A percentile compares a stretch with the other conserved stretches of the same genome.
These are phyloP conservation scores for Spinibarbus caldwelli DNA, from an alignment of 2,797 vertebrate genomes.

Conservation along the genomic window DNA sequence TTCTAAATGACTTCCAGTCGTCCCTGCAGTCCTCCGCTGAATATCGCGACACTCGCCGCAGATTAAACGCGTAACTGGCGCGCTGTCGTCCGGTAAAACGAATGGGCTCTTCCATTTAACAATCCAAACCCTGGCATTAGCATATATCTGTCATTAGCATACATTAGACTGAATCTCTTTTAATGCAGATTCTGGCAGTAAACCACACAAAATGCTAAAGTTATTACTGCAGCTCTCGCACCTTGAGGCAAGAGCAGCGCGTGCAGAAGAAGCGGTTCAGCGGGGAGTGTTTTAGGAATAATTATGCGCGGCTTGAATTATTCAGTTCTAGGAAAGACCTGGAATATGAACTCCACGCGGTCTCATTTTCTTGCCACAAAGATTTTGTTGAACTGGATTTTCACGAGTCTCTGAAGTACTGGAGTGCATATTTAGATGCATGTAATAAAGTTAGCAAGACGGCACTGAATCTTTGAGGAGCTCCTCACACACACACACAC, in stretches of 20 bases:
- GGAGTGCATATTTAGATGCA: neutral
- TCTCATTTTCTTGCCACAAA: conserved; percentile 12
- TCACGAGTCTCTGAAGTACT: neutral
- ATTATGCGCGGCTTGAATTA: conserved; percentile 26
- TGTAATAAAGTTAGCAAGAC: conserved; percentile 2
- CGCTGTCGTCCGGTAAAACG: neutral
- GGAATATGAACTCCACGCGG: neutral
- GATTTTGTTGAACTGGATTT: conserved; percentile 15
- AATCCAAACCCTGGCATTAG: neutral
- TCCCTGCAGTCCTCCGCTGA: neutral
- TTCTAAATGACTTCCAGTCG: neutral
- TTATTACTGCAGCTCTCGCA: neutral
- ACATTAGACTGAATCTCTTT: neutral
- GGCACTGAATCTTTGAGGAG: neutral
- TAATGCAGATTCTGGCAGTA: conserved; percentile 9
- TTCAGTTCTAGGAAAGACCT: conserved; percentile 6
- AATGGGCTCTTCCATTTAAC: neutral
- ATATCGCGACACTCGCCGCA: neutral
- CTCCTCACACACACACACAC: neutral
- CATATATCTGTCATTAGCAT: conserved; percentile 22
- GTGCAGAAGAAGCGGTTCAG: neutral
- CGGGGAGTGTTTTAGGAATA: conserved; percentile 21
- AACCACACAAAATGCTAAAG: neutral
- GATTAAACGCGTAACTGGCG: neutral
- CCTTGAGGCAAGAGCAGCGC: neutral